Evolutionary conservation across 2,113 vertebrate species (phyloP).

Genomic region (zebrafish (Danio rerio)): GRCz12tu NC_133193.1:37919001-37919500

Average conservation of each 20-base stretch:
- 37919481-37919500: conserved; percentile 11
- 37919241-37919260: not conserved
- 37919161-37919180: not conserved
- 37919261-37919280: not conserved
- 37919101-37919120: not conserved
- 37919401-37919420: conserved; percentile 17
- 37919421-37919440: conserved; percentile 11
- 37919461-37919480: conserved; percentile 30
- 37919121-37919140: not conserved
- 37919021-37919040: conserved; percentile 5
- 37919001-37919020: not conserved
- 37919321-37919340: not conserved
- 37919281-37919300: conserved; percentile 6
- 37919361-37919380: conserved; percentile 27
- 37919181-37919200: not conserved
- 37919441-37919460: conserved; percentile 19
- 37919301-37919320: conserved; percentile 4
- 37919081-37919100: too few relatives aligned
- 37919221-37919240: not conserved
- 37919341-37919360: conserved; percentile 7
- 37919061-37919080: conserved; percentile 3
- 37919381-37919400: conserved; percentile 26
- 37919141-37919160: not conserved
- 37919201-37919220: not conserved
- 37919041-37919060: not conserved